These are phyloP conservation scores for Nudaria mundana DNA, from an alignment of 2,888 invertebrate genomes.

Conservation along the genomic window DNA sequence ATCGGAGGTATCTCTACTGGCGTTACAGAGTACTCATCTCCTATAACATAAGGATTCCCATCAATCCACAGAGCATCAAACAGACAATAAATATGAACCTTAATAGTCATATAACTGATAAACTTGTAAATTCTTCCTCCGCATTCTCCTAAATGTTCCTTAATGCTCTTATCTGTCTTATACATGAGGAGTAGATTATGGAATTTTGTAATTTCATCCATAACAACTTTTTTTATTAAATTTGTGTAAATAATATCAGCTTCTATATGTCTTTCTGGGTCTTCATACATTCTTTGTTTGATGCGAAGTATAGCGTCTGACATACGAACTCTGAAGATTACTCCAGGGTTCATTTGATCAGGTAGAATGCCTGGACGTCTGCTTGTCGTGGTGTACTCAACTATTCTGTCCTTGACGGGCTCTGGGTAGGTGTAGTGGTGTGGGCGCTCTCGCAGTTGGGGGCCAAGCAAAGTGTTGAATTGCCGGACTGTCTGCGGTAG, in stretches of 20 bases:
- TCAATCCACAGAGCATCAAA: slow-evolving; percentile 75
- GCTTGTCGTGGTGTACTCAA: slow-evolving; percentile 63
- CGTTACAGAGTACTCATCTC: slow-evolving; percentile 71
- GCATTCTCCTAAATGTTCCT: slow-evolving; percentile 72
- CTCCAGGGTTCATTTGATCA: slow-evolving; percentile 73
- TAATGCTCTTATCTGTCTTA: slow-evolving; percentile 69
- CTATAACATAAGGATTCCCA: slow-evolving; percentile 73
- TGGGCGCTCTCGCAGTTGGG: slow-evolving; percentile 63
- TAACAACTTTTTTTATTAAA: slow-evolving; percentile 69
- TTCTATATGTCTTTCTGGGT: slow-evolving; percentile 70
- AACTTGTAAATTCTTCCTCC: slow-evolving; percentile 73
- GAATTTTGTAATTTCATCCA: slow-evolving; percentile 73
- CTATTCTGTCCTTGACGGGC: slow-evolving; percentile 62
- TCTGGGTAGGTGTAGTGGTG: slow-evolving; percentile 72
- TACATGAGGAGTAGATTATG: slow-evolving; percentile 71
- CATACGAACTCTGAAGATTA: slow-evolving; percentile 71
- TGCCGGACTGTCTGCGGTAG: slow-evolving; percentile 53
- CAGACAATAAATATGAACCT: slow-evolving; percentile 71
- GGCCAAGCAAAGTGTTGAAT: slow-evolving; percentile 58
- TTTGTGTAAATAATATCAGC: slow-evolving; percentile 74
- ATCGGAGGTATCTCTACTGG: slow-evolving; percentile 70
- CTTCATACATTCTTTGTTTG: slow-evolving; percentile 74
- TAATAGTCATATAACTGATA: slow-evolving; percentile 74
- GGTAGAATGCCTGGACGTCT: slow-evolving; percentile 65
- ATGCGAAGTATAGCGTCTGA: slow-evolving; percentile 71